These are phyloP conservation scores for Squalus acanthias DNA, from an alignment of 2,797 vertebrate species.

Conservation along the genomic window DNA sequence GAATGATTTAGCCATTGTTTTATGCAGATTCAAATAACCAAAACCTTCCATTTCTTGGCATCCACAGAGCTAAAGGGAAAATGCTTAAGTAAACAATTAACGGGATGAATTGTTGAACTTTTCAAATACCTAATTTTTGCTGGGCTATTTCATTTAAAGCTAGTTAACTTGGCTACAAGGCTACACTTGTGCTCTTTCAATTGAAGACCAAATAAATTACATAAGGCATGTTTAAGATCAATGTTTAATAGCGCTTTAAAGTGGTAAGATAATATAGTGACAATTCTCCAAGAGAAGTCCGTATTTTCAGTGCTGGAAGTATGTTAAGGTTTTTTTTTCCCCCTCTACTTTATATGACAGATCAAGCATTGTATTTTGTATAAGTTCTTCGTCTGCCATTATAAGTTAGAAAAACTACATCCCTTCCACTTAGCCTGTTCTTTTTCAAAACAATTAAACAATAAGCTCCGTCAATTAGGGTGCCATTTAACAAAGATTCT, in stretches of 20 bases:
- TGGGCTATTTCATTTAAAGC: slow-evolving; percentile 7
- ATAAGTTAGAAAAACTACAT: neutral
- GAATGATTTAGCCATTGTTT: neutral
- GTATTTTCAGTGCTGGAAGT: neutral
- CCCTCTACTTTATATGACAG: neutral
- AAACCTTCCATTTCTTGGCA: neutral
- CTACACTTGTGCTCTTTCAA: neutral
- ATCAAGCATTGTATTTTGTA: neutral
- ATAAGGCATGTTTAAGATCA: neutral
- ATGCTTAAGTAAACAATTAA: neutral
- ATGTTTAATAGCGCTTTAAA: neutral
- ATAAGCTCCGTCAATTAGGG: neutral
- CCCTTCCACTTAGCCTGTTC: neutral
- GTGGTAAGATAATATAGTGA: neutral
- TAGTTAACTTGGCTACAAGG: neutral
- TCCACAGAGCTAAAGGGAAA: neutral
- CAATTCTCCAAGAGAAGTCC: neutral
- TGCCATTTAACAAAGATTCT: neutral
- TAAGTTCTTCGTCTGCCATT: neutral
- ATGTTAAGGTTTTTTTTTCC: too few species aligned
- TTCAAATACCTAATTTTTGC: neutral
- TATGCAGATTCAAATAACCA: neutral
- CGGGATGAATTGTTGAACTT: neutral
- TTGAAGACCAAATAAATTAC: neutral
- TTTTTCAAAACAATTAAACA: neutral